Conservation (phyloP, 1,140 invertebrate genomes). For the Copidosoma floridanum region DNA sequence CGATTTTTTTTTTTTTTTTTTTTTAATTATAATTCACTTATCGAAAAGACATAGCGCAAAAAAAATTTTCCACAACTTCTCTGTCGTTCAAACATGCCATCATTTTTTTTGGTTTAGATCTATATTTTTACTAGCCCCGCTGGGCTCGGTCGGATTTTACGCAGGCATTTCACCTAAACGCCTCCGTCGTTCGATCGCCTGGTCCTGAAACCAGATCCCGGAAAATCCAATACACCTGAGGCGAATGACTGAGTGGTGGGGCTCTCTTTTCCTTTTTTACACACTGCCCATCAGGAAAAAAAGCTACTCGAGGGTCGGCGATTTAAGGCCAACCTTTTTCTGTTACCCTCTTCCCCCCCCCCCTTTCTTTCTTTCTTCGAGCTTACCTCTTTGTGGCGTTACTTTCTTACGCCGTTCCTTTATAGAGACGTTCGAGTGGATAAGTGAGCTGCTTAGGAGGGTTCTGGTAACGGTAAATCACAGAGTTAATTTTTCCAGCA, state of each 20-base stretch:
- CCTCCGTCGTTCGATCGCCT: conserved; percentile 28
- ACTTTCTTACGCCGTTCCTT: conserved; percentile 9
- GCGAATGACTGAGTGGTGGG: too few relatives aligned
- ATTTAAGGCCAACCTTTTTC: too few relatives aligned
- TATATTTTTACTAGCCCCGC: too few relatives aligned
- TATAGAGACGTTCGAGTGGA: conserved; percentile 10
- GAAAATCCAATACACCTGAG: conserved; percentile 36
- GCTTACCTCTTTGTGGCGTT: conserved; percentile 19
- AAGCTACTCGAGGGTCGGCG: background rate
- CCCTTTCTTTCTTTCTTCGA: conserved; percentile 16
- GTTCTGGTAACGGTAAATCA: too few relatives aligned
- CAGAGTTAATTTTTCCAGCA: too few relatives aligned
- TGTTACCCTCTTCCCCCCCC: conserved; percentile 12
- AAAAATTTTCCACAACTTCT: too few relatives aligned
- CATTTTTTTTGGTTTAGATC: too few relatives aligned
- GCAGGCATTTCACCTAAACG: conserved; percentile 49
- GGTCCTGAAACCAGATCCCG: conserved; percentile 23
- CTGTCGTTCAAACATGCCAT: too few relatives aligned
- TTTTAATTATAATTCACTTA: too few relatives aligned
- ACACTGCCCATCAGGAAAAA: conserved; percentile 16
- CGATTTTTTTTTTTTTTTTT: too few relatives aligned
- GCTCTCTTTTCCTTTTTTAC: too few relatives aligned
- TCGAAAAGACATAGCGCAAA: too few relatives aligned
- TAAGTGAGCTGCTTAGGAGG: conserved; percentile 4
- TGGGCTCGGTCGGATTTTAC: conserved; percentile 41